phyloP scores from a whole-genome alignment of 2,888 invertebrate genomes.

The Caenorhabditis imperialis region DNA sequence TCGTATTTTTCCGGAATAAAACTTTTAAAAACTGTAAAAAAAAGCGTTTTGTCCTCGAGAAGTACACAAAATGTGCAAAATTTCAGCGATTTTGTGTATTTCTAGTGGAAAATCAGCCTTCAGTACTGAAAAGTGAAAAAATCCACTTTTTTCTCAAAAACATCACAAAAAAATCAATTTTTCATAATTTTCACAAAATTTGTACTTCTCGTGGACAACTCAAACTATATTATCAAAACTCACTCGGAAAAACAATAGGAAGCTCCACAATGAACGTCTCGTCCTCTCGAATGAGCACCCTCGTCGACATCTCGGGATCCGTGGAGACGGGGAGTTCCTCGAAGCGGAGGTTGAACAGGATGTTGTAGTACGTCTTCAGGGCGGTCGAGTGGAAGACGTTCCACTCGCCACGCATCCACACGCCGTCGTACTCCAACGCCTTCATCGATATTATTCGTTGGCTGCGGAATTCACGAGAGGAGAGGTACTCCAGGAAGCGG shows the following conservation, averaged over 20 bases:
- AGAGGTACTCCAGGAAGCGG: constrained; percentile 53
- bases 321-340: constrained; percentile 59
- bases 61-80: too few species aligned
- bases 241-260: neutral
- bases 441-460: constrained; percentile 5
- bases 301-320: constrained; percentile 9
- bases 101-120: too few species aligned
- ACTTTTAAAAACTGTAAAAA: too few species aligned
- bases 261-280: constrained; percentile 20
- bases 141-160: too few species aligned
- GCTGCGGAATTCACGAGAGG: constrained; percentile 47
- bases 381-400: constrained; percentile 23
- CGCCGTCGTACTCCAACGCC: constrained; percentile 10
- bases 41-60: too few species aligned
- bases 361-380: constrained; percentile 55
- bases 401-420: constrained; percentile 59
- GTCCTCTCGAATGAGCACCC: constrained; percentile 12
- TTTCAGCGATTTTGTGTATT: too few species aligned
- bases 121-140: too few species aligned
- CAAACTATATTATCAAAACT: too few species aligned
- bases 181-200: too few species aligned
- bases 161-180: too few species aligned
- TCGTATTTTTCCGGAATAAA: too few species aligned
- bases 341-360: constrained; percentile 57
- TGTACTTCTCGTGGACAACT: too few species aligned